These are phyloP conservation scores for Schizopygopsis pylzovi DNA, from an alignment of 2,797 vertebrate genomes.

Conservation along the genomic window DNA sequence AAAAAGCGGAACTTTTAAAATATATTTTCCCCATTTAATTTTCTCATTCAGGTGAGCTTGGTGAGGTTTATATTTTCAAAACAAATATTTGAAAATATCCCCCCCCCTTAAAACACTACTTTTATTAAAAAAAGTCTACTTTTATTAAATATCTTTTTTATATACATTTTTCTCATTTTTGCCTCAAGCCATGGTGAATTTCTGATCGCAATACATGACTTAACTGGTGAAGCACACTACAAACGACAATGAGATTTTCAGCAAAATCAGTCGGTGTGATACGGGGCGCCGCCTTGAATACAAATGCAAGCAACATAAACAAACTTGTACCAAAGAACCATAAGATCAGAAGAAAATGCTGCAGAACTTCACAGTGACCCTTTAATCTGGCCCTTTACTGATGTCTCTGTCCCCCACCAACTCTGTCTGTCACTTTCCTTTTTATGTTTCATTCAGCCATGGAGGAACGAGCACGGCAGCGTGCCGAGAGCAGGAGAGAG, in stretches of 20 bases:
- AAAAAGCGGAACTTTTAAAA: too few relatives aligned
- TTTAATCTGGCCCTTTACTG: background rate
- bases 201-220: background rate
- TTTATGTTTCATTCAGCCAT: conserved; percentile 80
- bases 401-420: background rate
- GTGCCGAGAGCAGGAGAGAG: conserved; percentile 82
- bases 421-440: background rate
- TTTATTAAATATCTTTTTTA: background rate
- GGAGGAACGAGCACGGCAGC: conserved; percentile 87
- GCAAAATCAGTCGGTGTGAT: background rate
- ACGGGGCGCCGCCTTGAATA: background rate
- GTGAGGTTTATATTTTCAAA: background rate
- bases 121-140: background rate
- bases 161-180: background rate
- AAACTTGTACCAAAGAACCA: background rate
- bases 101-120: background rate
- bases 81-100: too few relatives aligned
- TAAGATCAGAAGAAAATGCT: background rate
- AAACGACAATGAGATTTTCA: background rate
- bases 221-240: background rate
- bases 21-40: background rate
- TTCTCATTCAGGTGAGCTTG: background rate
- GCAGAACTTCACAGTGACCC: conserved; percentile 10
- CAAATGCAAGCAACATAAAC: background rate
- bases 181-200: background rate